Conservation (phyloP, 2,797 vertebrate species). For the Lepus townsendii region DNA sequence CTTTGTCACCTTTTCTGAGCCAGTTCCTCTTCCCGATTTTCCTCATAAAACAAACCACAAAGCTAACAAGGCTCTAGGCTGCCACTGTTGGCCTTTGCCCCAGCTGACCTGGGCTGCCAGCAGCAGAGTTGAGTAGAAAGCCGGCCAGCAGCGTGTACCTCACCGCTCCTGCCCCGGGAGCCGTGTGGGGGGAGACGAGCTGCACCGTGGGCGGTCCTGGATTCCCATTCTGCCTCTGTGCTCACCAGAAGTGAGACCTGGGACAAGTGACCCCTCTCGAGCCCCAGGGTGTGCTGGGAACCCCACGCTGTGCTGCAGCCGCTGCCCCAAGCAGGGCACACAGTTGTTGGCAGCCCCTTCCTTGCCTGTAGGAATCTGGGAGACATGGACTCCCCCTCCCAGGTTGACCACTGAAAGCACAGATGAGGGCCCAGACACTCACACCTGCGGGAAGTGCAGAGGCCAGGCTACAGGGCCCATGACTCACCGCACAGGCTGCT, state of each 20-base stretch:
- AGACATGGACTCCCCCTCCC: not conserved
- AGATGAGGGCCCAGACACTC: not conserved
- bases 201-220: not conserved
- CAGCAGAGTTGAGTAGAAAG: not conserved
- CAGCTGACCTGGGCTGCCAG: not conserved
- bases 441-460: no score
- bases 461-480: not conserved
- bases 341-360: not conserved
- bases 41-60: not conserved
- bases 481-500: slow-evolving; percentile 89
- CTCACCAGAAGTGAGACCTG: not conserved
- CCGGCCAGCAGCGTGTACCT: not conserved
- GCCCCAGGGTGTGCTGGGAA: not conserved
- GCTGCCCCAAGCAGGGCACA: not conserved
- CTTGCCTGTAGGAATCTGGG: fast-evolving
- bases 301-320: not conserved
- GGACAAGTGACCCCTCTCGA: not conserved
- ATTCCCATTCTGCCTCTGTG: not conserved
- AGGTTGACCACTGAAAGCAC: not conserved
- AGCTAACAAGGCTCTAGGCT: no score
- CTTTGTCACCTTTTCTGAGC: not conserved
- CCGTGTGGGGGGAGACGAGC: fast-evolving
- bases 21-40: not conserved
- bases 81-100: not conserved
- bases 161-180: no score